These are phyloP conservation scores for Anser cygnoides DNA, from an alignment of 2,113 vertebrate species.

Conservation along the genomic window DNA sequence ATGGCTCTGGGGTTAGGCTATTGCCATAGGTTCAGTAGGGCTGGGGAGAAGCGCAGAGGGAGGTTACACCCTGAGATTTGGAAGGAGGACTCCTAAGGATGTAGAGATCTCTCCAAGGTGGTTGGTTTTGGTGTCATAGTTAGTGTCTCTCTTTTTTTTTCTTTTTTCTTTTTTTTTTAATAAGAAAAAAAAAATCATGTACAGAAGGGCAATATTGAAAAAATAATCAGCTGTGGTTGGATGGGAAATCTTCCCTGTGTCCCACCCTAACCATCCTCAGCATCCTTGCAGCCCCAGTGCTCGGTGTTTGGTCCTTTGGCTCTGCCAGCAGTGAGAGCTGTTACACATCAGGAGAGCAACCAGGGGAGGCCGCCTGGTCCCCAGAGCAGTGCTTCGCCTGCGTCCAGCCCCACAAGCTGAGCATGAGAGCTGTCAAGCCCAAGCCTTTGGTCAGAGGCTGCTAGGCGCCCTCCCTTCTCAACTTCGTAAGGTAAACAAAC, in stretches of 20 bases:
- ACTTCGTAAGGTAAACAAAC: not conserved
- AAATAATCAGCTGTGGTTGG: not conserved
- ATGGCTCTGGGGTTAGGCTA: not conserved
- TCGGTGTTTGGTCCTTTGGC: not conserved
- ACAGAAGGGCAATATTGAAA: not conserved
- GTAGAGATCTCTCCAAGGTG: not conserved
- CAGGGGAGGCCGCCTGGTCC: not conserved
- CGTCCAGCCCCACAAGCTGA: not conserved
- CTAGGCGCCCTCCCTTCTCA: not conserved
- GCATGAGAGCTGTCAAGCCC: not conserved
- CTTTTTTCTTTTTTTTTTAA: not conserved
- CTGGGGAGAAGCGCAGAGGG: not conserved
- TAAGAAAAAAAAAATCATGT: not conserved
- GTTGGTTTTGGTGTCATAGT: not conserved
- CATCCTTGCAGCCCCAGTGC: rapidly evolving
- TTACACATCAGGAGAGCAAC: not conserved
- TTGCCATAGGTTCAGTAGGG: not conserved
- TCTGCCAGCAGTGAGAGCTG: not conserved
- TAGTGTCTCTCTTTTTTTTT: not conserved
- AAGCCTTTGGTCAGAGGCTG: not conserved
- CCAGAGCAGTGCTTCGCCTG: not conserved
- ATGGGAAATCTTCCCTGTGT: not conserved
- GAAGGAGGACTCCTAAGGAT: not conserved
- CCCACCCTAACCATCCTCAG: not conserved
- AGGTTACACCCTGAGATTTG: not conserved